Percentiles rank a stretch among this genome's conserved stretches.
Conservation (phyloP, 1,140 invertebrate species). For the Theocolax elegans region DNA sequence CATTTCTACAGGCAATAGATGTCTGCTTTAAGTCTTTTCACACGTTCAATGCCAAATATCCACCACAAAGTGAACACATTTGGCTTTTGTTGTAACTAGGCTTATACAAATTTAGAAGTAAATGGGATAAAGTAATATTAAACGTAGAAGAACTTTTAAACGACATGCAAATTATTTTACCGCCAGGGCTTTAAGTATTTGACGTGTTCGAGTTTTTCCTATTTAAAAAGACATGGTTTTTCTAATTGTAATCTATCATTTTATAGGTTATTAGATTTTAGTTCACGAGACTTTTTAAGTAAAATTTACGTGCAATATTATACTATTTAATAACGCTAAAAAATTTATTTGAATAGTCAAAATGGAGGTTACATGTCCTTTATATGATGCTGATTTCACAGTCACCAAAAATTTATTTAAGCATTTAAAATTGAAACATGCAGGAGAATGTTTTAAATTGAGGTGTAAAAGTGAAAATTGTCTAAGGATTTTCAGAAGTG, state of each 20-base stretch:
- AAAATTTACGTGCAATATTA: no score
- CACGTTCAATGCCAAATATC: constrained; percentile 39
- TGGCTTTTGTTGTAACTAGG: constrained; percentile 44
- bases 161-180: background rate
- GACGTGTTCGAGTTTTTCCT: no score
- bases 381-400: constrained; percentile 32
- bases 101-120: constrained; percentile 42
- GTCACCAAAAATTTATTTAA: constrained; percentile 9
- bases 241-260: no score
- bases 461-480: constrained; percentile 39
- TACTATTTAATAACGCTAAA: constrained; percentile 10
- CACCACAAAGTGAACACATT: constrained; percentile 43
- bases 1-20: constrained; percentile 41
- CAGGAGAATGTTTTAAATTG: constrained; percentile 25
- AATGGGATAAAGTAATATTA: constrained; percentile 43
- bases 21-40: constrained; percentile 45
- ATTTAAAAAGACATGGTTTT: no score
- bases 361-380: constrained; percentile 36
- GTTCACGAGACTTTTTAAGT: no score
- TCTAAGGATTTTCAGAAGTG: constrained; percentile 35
- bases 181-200: no score
- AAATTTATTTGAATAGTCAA: background rate
- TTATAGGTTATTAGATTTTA: no score
- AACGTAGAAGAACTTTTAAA: constrained; percentile 35
- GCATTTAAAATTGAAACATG: constrained; percentile 45